Evolutionary conservation across 2,113 vertebrate species (phyloP).

Genomic region (Anguilla japonica): DNA sequence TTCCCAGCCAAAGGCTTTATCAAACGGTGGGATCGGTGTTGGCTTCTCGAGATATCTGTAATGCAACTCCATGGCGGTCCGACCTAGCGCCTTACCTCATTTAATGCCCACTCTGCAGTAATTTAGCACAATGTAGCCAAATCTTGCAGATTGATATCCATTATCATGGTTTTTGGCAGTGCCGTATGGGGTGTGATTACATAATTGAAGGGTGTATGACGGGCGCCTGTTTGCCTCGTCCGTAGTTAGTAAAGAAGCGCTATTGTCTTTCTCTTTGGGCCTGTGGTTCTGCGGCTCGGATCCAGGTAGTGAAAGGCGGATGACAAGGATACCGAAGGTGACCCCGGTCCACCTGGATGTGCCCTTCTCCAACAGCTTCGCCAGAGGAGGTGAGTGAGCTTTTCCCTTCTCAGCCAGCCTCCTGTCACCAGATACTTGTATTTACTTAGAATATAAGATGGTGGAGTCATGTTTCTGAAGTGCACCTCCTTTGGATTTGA

Average conservation of each 20-base stretch:
- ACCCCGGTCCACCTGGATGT: slow-evolving; percentile 91
- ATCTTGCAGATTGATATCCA: slow-evolving; percentile 55
- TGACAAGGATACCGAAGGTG: slow-evolving; percentile 91
- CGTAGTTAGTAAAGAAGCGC: slow-evolving; percentile 55
- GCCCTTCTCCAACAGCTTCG: slow-evolving; percentile 93
- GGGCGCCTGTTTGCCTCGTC: slow-evolving; percentile 3
- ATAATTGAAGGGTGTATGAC: slow-evolving; percentile 54
- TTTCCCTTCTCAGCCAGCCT: background rate
- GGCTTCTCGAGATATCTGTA: slow-evolving; percentile 55
- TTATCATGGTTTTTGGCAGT: slow-evolving; percentile 53
- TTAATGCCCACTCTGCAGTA: slow-evolving; percentile 64
- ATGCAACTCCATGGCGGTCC: slow-evolving; percentile 56
- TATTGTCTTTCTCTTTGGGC: slow-evolving; percentile 58
- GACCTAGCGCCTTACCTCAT: slow-evolving; percentile 61
- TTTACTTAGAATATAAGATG: background rate
- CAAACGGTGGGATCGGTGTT: slow-evolving; percentile 54
- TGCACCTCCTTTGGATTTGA: background rate
- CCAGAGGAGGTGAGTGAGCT: slow-evolving; percentile 89
- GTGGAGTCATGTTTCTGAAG: background rate
- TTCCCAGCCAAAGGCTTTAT: slow-evolving; percentile 57
- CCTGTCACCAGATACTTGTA: background rate
- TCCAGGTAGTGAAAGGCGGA: slow-evolving; percentile 88
- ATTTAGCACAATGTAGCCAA: slow-evolving; percentile 63
- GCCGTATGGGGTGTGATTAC: slow-evolving; percentile 46
- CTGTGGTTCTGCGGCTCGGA: slow-evolving; percentile 54